Evolutionary conservation across 2,797 vertebrate species (phyloP), one percentile per base, ranked within the genome.

Genomic region (Numenius phaeopus): DNA sequence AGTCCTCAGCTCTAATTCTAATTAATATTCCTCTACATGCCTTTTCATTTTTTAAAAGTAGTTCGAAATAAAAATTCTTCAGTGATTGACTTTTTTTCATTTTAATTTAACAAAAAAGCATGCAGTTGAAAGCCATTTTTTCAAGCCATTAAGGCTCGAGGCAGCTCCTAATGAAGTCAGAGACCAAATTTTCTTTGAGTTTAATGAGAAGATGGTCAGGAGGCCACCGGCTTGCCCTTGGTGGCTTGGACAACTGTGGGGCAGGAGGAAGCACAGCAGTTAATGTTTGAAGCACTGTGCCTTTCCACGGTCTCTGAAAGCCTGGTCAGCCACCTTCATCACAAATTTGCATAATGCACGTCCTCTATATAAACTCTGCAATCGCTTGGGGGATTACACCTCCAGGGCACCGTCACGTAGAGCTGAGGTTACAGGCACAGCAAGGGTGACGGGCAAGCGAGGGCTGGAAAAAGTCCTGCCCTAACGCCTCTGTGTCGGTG

Each of bases 81-180:
- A 15, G 26, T 30, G 9, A 77, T 91, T 90, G 52, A 89, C 34
- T 87, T 10, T 82, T 89, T 85, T 2, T 5, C 66, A 70, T 93
- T 94, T 79, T 84, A 52, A 55, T 65, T 84, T 65, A 59, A 80
- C 58, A 64, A 39, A 61, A 76, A 82, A 88, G 6, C 27, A 61
- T 0, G 2, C 16, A 37, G 30, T 54, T 54, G 44, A 90, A 78
- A 93, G 37, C 30, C 27, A 49, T 66, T 46, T 83, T 71, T 80
- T 40, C 52, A 83, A 80, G 64, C 50, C 3, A 2, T 44, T 90
- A 58, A 40, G 59, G 23, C 72, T 83, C 27, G 54, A 90, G 83
- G 58, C 81, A 91, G 57, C 72, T 93, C 77, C 80, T 87, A 49
- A 81, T 75, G 39, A 88, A 91, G 66, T 55, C 80, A 64, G 80